Conservation (phyloP, 30 jellyfish, hydroid and myxozoan species). For the Cassiopea xamachana region DNA sequence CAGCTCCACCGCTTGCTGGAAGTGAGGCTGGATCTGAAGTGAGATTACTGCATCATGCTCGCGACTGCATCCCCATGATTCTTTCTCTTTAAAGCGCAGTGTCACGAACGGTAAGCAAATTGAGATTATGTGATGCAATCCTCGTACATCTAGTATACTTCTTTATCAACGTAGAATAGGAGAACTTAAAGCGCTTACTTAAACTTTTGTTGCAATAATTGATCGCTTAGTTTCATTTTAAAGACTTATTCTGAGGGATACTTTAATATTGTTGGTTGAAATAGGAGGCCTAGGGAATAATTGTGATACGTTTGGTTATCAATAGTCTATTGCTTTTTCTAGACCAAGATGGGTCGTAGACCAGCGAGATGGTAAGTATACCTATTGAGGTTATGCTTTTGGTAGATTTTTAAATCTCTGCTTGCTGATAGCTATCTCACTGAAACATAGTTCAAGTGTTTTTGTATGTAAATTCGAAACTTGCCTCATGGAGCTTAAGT, state of each 20-base stretch:
- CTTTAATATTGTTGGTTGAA: neutral
- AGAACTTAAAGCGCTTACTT: neutral
- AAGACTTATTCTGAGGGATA: neutral
- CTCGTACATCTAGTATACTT: neutral
- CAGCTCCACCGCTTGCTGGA: neutral
- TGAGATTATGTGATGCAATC: neutral
- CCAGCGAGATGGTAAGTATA: constrained; percentile 98
- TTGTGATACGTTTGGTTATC: neutral
- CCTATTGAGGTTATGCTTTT: neutral
- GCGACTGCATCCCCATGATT: constrained; percentile 1
- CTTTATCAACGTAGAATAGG: neutral
- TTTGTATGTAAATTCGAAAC: no score
- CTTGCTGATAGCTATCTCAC: no score
- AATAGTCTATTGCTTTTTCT: neutral
- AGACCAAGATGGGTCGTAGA: constrained; percentile 99
- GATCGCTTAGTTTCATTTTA: neutral
- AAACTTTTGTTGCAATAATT: neutral
- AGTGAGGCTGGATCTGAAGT: constrained; percentile 1
- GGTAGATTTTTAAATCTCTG: neutral
- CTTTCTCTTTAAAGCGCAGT: neutral
- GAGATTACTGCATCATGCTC: constrained; percentile 64
- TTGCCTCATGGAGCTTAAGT: neutral
- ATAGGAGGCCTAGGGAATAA: neutral
- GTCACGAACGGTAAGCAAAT: constrained; percentile 24
- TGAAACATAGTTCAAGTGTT: no score